Conservation (phyloP, 1,140 invertebrate genomes). For the Aleiodes sp. region DNA sequence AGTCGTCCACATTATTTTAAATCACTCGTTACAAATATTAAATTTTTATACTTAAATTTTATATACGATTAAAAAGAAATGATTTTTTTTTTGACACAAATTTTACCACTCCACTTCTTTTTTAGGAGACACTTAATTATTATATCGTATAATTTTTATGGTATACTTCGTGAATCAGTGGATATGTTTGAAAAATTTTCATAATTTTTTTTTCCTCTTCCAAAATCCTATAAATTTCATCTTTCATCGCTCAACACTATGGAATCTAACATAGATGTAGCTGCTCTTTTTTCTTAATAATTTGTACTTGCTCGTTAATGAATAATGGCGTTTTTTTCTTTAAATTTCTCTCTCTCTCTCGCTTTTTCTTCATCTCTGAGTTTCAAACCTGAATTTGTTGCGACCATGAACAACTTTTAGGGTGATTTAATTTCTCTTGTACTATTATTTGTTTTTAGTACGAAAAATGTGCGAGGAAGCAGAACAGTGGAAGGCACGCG, state of each 20-base stretch:
- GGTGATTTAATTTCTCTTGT: slow-evolving; percentile 49
- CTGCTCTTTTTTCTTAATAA: slow-evolving; percentile 57
- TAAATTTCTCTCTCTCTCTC: slow-evolving; percentile 47
- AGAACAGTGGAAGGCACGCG: slow-evolving; percentile 36
- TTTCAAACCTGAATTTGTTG: slow-evolving; percentile 62
- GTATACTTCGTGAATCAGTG: slow-evolving; percentile 60
- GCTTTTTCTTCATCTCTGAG: slow-evolving; percentile 49
- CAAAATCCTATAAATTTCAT: slow-evolving; percentile 42
- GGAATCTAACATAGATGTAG: slow-evolving; percentile 55
- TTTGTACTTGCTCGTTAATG: slow-evolving; percentile 66
- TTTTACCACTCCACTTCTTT: slow-evolving; percentile 18
- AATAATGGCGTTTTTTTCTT: slow-evolving; percentile 58
- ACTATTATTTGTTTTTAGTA: slow-evolving; percentile 36
- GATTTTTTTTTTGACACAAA: slow-evolving; percentile 6
- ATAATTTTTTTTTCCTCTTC: slow-evolving; percentile 21
- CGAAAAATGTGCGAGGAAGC: slow-evolving; percentile 22
- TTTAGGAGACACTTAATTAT: slow-evolving; percentile 46
- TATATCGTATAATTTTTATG: slow-evolving; percentile 62
- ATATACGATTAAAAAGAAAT: not conserved
- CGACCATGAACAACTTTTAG: slow-evolving; percentile 53
- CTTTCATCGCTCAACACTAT: slow-evolving; percentile 37
- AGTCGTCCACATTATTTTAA: slow-evolving; percentile 50
- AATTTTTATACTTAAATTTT: slow-evolving; percentile 16
- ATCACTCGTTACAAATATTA: slow-evolving; percentile 16
- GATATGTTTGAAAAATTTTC: slow-evolving; percentile 56